Conservation (phyloP, 1,140 invertebrate genomes). For the Magallana gigas region DNA sequence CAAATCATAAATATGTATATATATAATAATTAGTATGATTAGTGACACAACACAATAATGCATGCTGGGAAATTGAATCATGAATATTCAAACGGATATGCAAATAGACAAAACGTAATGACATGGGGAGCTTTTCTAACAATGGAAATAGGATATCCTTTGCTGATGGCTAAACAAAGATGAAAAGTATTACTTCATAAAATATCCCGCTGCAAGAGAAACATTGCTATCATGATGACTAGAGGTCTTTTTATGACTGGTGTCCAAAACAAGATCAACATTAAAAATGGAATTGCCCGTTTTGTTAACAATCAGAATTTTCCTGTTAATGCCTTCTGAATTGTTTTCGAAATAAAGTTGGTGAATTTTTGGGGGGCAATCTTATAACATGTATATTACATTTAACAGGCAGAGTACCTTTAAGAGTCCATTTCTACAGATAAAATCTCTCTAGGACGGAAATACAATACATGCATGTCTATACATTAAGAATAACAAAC, state of each 20-base stretch:
- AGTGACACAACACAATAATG: conserved; percentile 33
- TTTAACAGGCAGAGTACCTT: not conserved
- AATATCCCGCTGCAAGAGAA: not conserved
- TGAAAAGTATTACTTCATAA: not conserved
- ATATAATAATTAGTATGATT: conserved; percentile 27
- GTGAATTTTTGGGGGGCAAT: not conserved
- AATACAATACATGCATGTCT: not conserved
- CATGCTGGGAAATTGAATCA: conserved; percentile 23
- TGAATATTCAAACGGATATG: conserved; percentile 27
- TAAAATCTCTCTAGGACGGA: conserved; percentile 24
- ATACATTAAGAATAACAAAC: not conserved
- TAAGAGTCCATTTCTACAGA: not conserved
- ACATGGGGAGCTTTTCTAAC: conserved; percentile 11
- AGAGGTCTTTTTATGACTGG: conserved; percentile 14
- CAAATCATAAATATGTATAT: conserved; percentile 32
- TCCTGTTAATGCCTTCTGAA: conserved; percentile 6
- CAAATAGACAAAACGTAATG: not conserved
- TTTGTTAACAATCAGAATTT: not conserved
- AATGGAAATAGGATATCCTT: not conserved
- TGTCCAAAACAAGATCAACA: not conserved
- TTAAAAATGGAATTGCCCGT: not conserved
- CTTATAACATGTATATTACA: not conserved
- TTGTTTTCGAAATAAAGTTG: not conserved
- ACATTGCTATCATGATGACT: conserved; percentile 7
- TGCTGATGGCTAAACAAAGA: conserved; percentile 1